phyloP scores from a whole-genome alignment of 2,113 vertebrate species.

The Alethe castanea region DNA sequence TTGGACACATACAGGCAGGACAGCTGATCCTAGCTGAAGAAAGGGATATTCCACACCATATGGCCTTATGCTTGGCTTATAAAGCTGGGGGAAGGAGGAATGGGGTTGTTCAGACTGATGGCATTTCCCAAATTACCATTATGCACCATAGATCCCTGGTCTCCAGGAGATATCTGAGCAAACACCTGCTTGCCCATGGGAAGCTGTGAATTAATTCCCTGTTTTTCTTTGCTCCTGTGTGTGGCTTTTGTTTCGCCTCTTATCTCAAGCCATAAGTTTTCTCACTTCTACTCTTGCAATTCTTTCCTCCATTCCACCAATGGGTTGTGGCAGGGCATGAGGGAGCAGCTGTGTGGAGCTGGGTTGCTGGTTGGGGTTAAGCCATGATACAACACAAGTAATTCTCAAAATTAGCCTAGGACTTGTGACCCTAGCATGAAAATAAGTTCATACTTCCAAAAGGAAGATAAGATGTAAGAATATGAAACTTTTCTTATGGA shows the following conservation, averaged over 20 bases:
- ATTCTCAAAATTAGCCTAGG: neutral
- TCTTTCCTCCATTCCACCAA: neutral
- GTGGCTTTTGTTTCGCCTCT: neutral
- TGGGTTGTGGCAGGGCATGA: neutral
- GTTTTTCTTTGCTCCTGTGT: neutral
- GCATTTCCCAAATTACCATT: rapidly evolving
- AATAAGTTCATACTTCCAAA: neutral
- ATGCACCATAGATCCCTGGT: neutral
- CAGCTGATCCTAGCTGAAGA: neutral
- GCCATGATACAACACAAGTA: neutral
- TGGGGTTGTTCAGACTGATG: rapidly evolving
- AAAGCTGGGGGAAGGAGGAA: neutral
- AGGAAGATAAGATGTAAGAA: neutral
- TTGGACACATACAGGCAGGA: neutral
- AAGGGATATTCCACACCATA: neutral
- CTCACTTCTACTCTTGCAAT: neutral
- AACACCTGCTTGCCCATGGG: neutral
- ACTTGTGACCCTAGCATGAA: neutral
- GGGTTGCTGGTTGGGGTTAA: neutral
- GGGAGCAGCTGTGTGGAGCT: neutral
- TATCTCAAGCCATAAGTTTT: neutral
- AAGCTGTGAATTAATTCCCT: rapidly evolving
- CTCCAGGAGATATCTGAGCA: neutral
- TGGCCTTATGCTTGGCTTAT: neutral
- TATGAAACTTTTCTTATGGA: neutral